Conservation (phyloP, 2,797 vertebrate species). For the Enteromius afrohamiltoni region DNA sequence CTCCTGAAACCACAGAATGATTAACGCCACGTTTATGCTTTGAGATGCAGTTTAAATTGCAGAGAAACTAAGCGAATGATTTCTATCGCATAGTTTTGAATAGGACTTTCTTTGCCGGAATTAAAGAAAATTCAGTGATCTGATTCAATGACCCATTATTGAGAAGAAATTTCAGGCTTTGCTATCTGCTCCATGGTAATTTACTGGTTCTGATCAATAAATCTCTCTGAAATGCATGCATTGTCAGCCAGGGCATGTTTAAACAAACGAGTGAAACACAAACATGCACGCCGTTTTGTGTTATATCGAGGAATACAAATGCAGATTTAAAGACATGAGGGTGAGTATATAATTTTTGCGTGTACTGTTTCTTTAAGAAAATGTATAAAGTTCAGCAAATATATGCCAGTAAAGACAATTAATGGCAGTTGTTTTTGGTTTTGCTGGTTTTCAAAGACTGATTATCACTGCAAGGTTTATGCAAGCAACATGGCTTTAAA, state of each 20-base stretch:
- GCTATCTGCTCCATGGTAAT: background rate
- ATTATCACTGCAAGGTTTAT: background rate
- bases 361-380: background rate
- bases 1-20: slow-evolving; percentile 22
- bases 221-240: background rate
- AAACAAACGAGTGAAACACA: background rate
- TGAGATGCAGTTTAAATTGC: slow-evolving; percentile 6
- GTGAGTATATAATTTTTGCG: background rate
- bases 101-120: background rate
- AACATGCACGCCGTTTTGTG: background rate
- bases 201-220: slow-evolving; percentile 15
- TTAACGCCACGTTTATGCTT: slow-evolving; percentile 7
- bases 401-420: background rate
- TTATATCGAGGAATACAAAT: background rate
- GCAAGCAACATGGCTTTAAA: background rate
- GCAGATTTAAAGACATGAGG: background rate
- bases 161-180: background rate
- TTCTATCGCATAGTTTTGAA: background rate
- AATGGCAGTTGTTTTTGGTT: background rate
- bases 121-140: background rate
- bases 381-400: background rate
- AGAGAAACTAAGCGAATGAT: background rate
- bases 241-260: background rate
- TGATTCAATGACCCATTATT: background rate
- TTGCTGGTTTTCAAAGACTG: background rate